Base-by-base conservation (phyloP, 2,113 vertebrate genomes). In the Cathartes aura region DNA sequence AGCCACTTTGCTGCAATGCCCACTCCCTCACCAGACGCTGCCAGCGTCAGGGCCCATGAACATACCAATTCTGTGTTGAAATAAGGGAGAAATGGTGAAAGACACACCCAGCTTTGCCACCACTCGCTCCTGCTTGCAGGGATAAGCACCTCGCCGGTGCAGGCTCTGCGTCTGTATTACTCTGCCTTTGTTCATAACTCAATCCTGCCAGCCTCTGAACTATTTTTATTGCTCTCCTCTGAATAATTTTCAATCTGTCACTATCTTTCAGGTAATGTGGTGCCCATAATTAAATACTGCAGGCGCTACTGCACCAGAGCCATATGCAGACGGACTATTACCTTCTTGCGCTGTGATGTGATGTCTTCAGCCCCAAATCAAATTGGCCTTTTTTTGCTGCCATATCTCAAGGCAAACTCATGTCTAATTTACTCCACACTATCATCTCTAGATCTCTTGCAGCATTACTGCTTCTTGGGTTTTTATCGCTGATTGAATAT, bases 381-480 rank as follows among this genome's bases (percentile, higher is more conserved):
- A 98, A 97, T 97, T 83, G 94, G 92, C 75, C 93, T 94, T 96
- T 91, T 95, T 94, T 91, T 91, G 47, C 93, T 95, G 85, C 93
- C 84, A 60, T 96, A 97, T 96, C 97, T 97, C 97, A 98, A 97
- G 97, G 95, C 95, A 97, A 97, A 96, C 94, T 97, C 95, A 82
- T 88, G 90, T 97, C 94, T 96, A 95, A 97, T 96, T 95, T 96
- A 97, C 93, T 96, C 32, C 91, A 58, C 79, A 27, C 91, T 95
- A 96, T 97, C 95, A 95, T 72, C 89, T 83, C 84, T 29, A 90
- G 78, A 96, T 97, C 96, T 97, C 89, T 96, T 36, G 4, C 94
- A 94, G 96, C 93, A 97, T 93, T 96, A 93, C 40, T 27, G 95
- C 87, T 97, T 83, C 92, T 84, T 1, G 18, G 90, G 76, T 56